Evolutionary conservation across 2,113 vertebrate species (phyloP), one percentile per base, ranked within the genome.

Genomic region (Aythya baeri): DNA sequence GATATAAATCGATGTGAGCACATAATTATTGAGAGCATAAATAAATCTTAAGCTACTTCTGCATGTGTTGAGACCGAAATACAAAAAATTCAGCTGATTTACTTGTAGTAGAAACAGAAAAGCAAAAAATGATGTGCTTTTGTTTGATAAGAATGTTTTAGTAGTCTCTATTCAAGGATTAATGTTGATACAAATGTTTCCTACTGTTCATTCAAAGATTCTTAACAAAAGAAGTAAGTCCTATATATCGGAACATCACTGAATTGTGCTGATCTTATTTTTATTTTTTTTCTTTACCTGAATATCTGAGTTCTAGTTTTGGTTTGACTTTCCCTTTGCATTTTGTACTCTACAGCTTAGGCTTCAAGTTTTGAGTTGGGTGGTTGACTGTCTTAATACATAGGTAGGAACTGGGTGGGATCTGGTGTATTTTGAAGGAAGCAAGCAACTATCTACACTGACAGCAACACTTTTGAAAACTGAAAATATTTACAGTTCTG

Each of bases 171-270:
- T 81, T 83, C 49, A 68, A 14, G 3, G 11, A 34, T 49, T 79
- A 5, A 1, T 57, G 62, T 52, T 55, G 36, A 36, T 83, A 57
- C 0, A 0, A 73, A 55, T 54, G 43, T 83, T 80, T 80, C 16
- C 20, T 31, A 12, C 9, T 43, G 29, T 84, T 76, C 77, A 32
- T 46, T 12, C 3, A 9, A 31, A 83, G 11, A 36, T 66, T 52
- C 27, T 63, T 36, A 68, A 72, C 31, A 26, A 72, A 73, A 88
- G 34, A 88, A 77, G 22, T 63, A 59, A 87, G 62, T 86, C 34
- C 62, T 89, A 25, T 89, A 71, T 97, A 97, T 97, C 89, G 77
- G 98, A 98, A 98, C 98, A 98, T 98, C 94, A 96, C 97, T 97
- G 92, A 88, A 88, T 88, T 93, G 89, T 94, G 92, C 86, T 96